A percentile compares a stretch with the other conserved stretches of the same genome.
phyloP scores from a whole-genome alignment of 2,797 vertebrate genomes.

The Cynodonichthys magdalenae region DNA sequence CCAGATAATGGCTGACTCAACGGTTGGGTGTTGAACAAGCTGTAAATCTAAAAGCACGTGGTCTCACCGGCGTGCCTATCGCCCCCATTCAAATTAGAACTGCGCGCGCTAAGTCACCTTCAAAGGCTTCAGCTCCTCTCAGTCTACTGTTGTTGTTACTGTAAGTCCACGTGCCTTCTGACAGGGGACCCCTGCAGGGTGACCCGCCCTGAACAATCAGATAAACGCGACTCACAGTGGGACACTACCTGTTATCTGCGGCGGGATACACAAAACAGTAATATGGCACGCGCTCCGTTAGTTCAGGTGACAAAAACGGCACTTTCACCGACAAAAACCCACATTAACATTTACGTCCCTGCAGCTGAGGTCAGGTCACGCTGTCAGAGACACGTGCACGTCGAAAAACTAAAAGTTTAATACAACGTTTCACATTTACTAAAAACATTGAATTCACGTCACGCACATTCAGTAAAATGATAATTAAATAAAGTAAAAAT shows the following conservation, averaged over 20 bases:
- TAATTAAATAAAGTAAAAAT: too few relatives aligned
- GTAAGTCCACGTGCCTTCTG: constrained; percentile 38
- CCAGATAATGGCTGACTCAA: background rate
- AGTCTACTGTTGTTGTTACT: constrained; percentile 36
- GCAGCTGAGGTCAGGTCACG: background rate
- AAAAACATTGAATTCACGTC: too few relatives aligned
- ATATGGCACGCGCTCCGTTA: constrained; percentile 48
- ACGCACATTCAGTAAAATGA: too few relatives aligned
- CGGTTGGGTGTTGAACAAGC: background rate
- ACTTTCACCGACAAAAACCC: constrained; percentile 63
- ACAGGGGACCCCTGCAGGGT: constrained; percentile 25
- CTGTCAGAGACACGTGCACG: too few relatives aligned
- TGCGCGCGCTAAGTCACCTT: background rate
- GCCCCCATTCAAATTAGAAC: background rate
- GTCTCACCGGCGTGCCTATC: background rate
- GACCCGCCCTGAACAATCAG: constrained; percentile 20
- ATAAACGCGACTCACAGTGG: constrained; percentile 53
- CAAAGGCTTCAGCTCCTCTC: background rate
- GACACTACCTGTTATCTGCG: constrained; percentile 47
- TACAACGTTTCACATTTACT: background rate
- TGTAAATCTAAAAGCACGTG: constrained; percentile 22
- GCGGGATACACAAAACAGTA: constrained; percentile 23
- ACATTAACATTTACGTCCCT: constrained; percentile 22
- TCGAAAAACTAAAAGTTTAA: background rate
- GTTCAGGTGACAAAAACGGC: constrained; percentile 54